Conservation (phyloP, 2,113 vertebrate species). For the Hippoglossus stenolepis region DNA sequence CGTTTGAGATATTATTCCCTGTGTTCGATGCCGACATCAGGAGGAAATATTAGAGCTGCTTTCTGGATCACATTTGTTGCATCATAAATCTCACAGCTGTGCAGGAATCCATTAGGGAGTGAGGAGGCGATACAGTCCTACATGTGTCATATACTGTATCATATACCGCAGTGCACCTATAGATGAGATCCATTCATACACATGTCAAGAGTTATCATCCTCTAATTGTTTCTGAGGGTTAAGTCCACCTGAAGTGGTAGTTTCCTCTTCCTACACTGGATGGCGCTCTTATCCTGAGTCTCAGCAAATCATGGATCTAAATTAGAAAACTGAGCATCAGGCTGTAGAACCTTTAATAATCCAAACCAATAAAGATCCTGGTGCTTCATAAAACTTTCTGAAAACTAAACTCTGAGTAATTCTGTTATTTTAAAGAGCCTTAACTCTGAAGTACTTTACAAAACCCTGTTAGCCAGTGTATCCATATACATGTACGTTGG, state of each 20-base stretch:
- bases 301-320: not conserved
- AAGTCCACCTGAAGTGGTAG: not conserved
- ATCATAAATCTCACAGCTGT: slow-evolving; percentile 22
- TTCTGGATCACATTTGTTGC: not conserved
- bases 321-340: not conserved
- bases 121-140: not conserved
- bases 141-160: not conserved
- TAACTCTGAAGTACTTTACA: no score
- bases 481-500: no score
- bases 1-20: slow-evolving; percentile 1
- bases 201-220: no score
- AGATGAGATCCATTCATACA: no score
- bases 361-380: not conserved
- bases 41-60: not conserved
- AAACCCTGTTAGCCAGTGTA: not conserved
- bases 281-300: slow-evolving; percentile 41
- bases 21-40: not conserved
- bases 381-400: not conserved
- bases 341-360: not conserved
- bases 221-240: not conserved
- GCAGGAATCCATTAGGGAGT: slow-evolving; percentile 10
- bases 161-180: no score
- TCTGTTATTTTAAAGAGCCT: no score
- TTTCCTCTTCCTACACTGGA: slow-evolving; percentile 30
- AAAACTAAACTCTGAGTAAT: no score